A percentile compares a stretch with the other conserved stretches of the same genome.
These are phyloP conservation scores for Chloroceryle aenea DNA, from an alignment of 2,113 vertebrate genomes.

Conservation along the genomic window DNA sequence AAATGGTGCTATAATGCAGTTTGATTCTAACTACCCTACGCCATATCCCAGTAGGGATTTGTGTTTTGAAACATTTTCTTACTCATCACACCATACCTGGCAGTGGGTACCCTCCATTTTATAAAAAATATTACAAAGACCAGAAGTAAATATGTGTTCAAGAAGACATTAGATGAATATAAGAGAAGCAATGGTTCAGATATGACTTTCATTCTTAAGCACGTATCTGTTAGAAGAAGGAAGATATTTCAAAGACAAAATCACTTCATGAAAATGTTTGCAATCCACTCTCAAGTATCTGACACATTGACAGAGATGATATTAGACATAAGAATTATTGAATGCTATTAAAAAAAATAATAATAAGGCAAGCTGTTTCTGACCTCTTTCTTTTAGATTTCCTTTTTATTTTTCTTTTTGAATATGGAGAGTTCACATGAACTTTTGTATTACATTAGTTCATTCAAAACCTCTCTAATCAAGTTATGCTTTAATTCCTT, in stretches of 20 bases:
- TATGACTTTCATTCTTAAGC: neutral
- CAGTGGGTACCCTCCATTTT: neutral
- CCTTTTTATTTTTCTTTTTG: neutral
- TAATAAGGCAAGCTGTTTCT: neutral
- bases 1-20: neutral
- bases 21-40: neutral
- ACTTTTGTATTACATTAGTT: neutral
- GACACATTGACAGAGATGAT: neutral
- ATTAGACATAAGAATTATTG: neutral
- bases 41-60: fast-evolving
- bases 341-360: neutral
- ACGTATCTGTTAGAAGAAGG: neutral
- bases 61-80: neutral
- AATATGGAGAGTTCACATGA: neutral
- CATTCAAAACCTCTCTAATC: neutral
- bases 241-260: neutral
- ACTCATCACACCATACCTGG: neutral
- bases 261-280: neutral
- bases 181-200: neutral
- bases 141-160: neutral
- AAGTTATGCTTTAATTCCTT: neutral
- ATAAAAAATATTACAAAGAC: neutral
- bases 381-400: neutral
- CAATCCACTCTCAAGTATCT: neutral
- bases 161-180: neutral